Evolutionary conservation across 2,113 vertebrate species (phyloP), one percentile per base, ranked within the genome.

Genomic region (Psammodynastes pulverulentus): DNA sequence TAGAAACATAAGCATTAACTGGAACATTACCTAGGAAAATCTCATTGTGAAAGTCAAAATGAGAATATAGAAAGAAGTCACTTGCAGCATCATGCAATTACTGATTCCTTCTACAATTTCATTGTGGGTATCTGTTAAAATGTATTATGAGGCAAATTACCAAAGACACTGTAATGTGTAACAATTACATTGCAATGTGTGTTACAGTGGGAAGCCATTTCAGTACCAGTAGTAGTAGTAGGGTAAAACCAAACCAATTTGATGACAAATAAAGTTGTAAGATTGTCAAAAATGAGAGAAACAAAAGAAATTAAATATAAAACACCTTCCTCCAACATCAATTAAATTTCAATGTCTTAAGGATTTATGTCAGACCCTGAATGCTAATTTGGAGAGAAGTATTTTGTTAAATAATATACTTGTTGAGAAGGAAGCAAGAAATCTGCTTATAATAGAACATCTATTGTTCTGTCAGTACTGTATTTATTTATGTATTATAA

Each of bases 101-200:
- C 54, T 58, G 91, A 91, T 93, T 89, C 56, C 84, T 51, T 87
- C 43, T 87, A 88, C 84, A 86, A 56, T 90, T 93, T 93, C 89
- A 89, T 91, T 67, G 89, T 87, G 53, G 84, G 56, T 84, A 54
- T 89, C 52, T 89, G 48, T 91, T 93, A 86, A 79, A 93, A 89
- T 89, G 89, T 86, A 91, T 87, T 90, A 91, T 56, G 84, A 86
- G 84, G 79, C 88, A 93, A 92, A 93, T 91, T 92, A 87, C 90
- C 49, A 89, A 62, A 89, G 56, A 84, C 49, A 91, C n/a, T 79
- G 88, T 49, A 39, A 46, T 89, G 90, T 91, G 90, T 52, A 79
- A 89, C 84, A 89, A 23, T 90, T 87, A 90, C 90, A 89, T 89
- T 89, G 56, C 56, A 86, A 0, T 3, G 29, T 45, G 49, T 58